Base-by-base conservation (phyloP, 2,113 vertebrate genomes). In the Dipodomys stephensi region DNA sequence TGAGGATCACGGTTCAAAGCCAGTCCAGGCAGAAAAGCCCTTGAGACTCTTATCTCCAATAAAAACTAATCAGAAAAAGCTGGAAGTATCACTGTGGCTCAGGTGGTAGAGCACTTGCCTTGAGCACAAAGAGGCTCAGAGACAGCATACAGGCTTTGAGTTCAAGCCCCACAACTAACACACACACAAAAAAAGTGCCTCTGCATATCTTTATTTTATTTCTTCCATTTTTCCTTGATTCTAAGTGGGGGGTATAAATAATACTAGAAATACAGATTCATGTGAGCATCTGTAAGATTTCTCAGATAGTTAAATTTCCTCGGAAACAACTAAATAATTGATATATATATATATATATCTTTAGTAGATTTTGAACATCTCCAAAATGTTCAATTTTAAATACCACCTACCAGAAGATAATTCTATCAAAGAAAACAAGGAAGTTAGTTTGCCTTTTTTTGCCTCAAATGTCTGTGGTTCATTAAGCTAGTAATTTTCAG, bases 401-500 rank as follows among this genome's bases (percentile, higher is more conserved):
- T 76, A 84, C 13, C 49, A 49, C 77, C 9, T 85, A 57, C 7
- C 23, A 82, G 20, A 88, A 92, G 12, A 49, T 49, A 49, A 49
- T 49, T 49, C 49, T 49, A 49, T 49, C 49, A 49, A 49, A 49
- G 49, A 49, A 49, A 49, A 9, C 12, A 49, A 12, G 49, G 12
- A 49, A 49, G 8, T 49, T 49, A 12, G 9, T 49, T 49, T 9
- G 9, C 10, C 1, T 49, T 49, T 49, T 49, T 49, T 49, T 49
- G 2, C 25, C 62, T 85, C 6, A 20, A 57, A 30, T 91, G 12
- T 23, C 39, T 85, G 10, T 94, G 46, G 7, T 67, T 82, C 85
- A 53, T 35, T 88, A 81, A 96, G 90, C 28, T 87, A 65, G 77
- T 49, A 30, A 77, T 64, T 74, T 88, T 67, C 30, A 80, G 44